Evolutionary conservation across 2,797 vertebrate species (phyloP).

Genomic region (Lepidocolaptes lacrymiger): DNA sequence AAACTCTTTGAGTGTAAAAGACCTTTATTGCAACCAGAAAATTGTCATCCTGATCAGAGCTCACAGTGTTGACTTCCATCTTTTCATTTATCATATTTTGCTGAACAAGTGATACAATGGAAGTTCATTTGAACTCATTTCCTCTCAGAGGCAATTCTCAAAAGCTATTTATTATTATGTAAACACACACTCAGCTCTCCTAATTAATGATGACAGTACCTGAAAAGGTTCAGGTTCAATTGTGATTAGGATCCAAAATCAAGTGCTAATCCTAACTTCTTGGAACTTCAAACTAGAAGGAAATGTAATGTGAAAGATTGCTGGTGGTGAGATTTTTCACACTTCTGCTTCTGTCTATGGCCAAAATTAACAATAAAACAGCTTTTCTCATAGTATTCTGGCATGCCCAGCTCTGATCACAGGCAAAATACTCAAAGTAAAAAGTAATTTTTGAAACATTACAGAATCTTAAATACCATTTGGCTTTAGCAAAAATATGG

Average conservation of each 20-base stretch:
- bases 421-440: constrained; percentile 1
- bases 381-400: constrained; percentile 6
- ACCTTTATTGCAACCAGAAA: background rate
- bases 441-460: background rate
- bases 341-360: background rate
- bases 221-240: background rate
- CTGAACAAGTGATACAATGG: background rate
- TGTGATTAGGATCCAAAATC: background rate
- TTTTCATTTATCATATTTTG: constrained; percentile 25
- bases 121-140: background rate
- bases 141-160: background rate
- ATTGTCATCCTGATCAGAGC: background rate
- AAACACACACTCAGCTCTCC: background rate
- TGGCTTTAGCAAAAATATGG: background rate
- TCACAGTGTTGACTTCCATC: background rate
- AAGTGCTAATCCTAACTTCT: background rate
- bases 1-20: background rate
- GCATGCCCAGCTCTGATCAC: background rate
- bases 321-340: background rate
- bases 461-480: background rate
- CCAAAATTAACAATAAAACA: constrained; percentile 42
- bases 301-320: constrained; percentile 13
- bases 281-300: constrained; percentile 11
- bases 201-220: background rate
- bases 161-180: constrained; percentile 5